These are phyloP conservation scores for Dasyornis broadbenti DNA, from an alignment of 2,113 vertebrate genomes.

Conservation along the genomic window DNA sequence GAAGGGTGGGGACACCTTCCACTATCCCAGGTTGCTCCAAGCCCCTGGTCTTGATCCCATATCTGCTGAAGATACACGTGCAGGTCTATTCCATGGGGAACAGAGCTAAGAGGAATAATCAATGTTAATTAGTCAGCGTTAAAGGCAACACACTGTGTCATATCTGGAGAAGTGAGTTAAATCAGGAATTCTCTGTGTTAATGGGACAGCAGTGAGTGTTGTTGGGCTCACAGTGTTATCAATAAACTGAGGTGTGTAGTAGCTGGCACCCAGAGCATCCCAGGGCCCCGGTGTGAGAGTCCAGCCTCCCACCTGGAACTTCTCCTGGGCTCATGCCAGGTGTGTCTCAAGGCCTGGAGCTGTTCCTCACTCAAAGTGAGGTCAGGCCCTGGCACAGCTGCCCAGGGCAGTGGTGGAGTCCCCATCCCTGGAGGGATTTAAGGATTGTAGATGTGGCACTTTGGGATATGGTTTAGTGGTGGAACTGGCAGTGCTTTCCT, in stretches of 20 bases:
- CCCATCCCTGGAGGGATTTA: neutral
- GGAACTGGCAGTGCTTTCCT: neutral
- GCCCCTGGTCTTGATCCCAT: neutral
- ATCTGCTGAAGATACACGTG: rapidly evolving
- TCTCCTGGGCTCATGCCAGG: rapidly evolving
- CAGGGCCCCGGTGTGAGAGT: neutral
- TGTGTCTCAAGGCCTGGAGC: neutral
- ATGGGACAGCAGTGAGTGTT: rapidly evolving
- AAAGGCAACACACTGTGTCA: neutral
- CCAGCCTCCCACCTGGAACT: neutral
- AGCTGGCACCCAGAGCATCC: neutral
- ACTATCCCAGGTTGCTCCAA: neutral
- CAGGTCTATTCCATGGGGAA: neutral
- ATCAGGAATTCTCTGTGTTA: rapidly evolving
- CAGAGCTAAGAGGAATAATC: neutral
- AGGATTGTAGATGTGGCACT: neutral
- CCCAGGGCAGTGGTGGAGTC: neutral
- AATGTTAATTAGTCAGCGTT: neutral
- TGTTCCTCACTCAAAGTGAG: neutral
- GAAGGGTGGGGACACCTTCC: no score
- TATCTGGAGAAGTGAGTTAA: neutral
- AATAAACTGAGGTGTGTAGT: rapidly evolving
- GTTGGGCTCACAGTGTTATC: neutral
- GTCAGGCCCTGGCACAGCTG: neutral
- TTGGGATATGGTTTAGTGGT: neutral